phyloP scores from a whole-genome alignment of 2,797 vertebrate species.

The Cottoperca gobio region DNA sequence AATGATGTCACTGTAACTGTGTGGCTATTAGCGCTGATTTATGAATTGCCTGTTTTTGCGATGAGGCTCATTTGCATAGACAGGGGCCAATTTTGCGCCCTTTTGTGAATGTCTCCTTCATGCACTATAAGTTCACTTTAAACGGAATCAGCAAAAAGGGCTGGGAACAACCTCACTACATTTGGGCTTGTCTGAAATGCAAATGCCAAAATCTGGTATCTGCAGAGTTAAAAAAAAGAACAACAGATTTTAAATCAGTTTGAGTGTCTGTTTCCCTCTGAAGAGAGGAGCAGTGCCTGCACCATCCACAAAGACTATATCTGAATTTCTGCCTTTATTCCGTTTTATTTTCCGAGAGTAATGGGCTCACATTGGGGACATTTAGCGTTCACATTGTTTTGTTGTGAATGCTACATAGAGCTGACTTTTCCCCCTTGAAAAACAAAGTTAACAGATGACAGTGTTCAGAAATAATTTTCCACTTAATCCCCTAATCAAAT shows the following conservation, averaged over 20 bases:
- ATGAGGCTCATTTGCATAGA: too few species aligned
- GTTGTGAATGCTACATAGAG: not conserved
- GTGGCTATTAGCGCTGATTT: too few species aligned
- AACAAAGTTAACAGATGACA: not conserved
- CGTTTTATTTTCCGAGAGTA: too few species aligned
- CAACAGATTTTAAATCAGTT: not conserved
- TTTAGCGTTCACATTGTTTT: not conserved
- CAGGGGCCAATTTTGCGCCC: too few species aligned
- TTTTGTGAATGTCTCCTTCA: too few species aligned
- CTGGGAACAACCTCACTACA: not conserved
- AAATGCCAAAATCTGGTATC: not conserved
- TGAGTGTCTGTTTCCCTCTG: not conserved
- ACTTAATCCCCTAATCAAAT: not conserved
- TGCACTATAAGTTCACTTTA: not conserved
- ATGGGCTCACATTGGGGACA: not conserved
- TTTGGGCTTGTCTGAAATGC: not conserved
- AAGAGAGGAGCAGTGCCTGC: not conserved
- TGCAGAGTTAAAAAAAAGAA: not conserved
- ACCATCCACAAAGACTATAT: not conserved
- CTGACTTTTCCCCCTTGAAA: not conserved
- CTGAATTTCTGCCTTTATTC: not conserved
- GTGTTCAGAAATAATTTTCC: not conserved
- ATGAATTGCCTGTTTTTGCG: too few species aligned
- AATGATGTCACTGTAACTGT: too few species aligned
- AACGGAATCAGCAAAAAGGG: conserved; percentile 1